Base-by-base conservation (phyloP, 1,140 invertebrate genomes). In the Drosophila lowei region DNA sequence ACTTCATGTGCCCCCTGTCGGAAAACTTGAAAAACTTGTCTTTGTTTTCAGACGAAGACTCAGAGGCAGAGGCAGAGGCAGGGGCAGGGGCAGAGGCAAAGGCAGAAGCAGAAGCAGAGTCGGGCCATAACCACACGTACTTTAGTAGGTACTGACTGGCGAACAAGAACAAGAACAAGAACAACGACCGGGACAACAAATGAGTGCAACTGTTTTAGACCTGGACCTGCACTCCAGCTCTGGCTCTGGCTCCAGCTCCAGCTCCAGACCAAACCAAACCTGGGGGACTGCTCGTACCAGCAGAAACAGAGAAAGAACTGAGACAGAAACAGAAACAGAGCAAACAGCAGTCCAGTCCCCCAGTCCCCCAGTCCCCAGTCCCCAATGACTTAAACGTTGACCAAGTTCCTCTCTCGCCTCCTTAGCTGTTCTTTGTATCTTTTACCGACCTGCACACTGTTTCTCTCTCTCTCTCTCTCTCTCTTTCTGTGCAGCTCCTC, bases 21-120 rank as follows among this genome's bases (percentile, higher is more conserved):
- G 83, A 88, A 74, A 86, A 86, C 81, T 86, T 86, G 81, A 86
- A 86, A 86, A 86, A 86, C 81, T 86, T 72, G 81, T 86, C 81
- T 86, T 88, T 86, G 81, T 86, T 67, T 75, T 52, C 55, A 41
- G 7, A 6, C 42, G 34, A 59, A 38, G 34, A 41, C 54, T 48
- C 63, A 74, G 55, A 80, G 75, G 65, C 76, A 76, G 80, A 65
- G 50, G 46, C 75, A 76, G 80, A 63, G 52, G 43, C 75, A 57
- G 53, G 65, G 76, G 71, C 80, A 60, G 46, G 41, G 23, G 49
- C 57, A 72, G 66, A 63, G 44, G 46, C 75, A 53, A 52, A 41
- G 30, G 49, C 57, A 72, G 72, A 63, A 44, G 46, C 75, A 53
- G 56, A 59, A 58, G 15, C 52, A 47, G 34, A 53, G 48, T 38